Evolutionary conservation across 2,797 vertebrate species (phyloP).

Genomic region (Limosa lapponica): DNA sequence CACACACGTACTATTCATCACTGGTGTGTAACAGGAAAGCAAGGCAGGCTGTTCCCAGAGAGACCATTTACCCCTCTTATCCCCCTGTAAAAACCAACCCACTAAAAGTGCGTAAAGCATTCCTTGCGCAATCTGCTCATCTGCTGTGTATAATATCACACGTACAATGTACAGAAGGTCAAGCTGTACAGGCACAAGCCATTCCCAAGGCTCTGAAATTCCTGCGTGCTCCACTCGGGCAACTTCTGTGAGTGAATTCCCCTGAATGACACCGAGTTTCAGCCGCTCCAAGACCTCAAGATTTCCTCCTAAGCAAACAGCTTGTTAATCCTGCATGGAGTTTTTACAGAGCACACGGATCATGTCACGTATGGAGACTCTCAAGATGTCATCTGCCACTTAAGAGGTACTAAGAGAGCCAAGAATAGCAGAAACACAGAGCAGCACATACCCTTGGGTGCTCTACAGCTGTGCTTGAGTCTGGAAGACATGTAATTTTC

Average conservation of each 20-base stretch:
- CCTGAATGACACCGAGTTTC: not conserved
- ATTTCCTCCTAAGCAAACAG: not conserved
- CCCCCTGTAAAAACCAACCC: not conserved
- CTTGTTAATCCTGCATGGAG: not conserved
- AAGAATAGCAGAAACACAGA: conserved; percentile 60
- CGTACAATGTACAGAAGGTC: not conserved
- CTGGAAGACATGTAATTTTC: conserved; percentile 64
- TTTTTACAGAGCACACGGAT: not conserved
- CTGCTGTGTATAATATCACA: not conserved
- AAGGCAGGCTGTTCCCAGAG: not conserved
- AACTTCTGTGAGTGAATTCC: not conserved
- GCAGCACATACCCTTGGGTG: conserved; percentile 43
- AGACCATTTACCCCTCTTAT: not conserved
- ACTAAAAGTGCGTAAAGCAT: not conserved
- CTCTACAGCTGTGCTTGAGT: conserved; percentile 9
- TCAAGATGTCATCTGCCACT: conserved; percentile 65
- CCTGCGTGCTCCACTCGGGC: not conserved
- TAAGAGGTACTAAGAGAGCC: conserved; percentile 40
- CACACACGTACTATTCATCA: not conserved
- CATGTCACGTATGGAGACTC: conserved; percentile 11
- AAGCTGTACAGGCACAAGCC: not conserved
- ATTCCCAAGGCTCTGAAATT: not conserved
- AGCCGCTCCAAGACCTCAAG: not conserved
- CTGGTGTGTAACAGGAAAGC: not conserved
- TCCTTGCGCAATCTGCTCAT: not conserved